Evolutionary conservation across 2,797 vertebrate species (phyloP).

Genomic region (Caiman crocodilus): DNA sequence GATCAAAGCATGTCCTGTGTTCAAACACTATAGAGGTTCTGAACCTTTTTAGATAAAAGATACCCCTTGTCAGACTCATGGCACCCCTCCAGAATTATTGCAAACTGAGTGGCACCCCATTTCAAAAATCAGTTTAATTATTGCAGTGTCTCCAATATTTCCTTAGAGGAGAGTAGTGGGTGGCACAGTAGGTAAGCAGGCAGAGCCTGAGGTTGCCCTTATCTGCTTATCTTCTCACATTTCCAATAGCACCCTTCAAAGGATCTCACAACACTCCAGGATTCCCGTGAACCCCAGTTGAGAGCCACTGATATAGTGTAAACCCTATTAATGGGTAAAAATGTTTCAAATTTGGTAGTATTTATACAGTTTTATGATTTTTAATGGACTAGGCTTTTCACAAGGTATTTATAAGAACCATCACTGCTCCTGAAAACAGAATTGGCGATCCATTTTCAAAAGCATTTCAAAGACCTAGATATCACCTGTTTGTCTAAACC

Average conservation of each 20-base stretch:
- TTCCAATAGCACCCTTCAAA: no score
- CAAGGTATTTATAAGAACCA: neutral
- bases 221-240: no score
- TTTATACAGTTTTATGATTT: neutral
- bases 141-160: no score
- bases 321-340: neutral
- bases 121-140: no score
- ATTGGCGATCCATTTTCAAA: neutral
- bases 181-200: no score
- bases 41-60: neutral
- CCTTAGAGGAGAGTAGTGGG: neutral
- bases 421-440: neutral
- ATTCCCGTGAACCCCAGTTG: no score
- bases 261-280: no score
- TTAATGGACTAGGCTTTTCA: neutral
- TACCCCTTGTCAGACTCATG: accelerated
- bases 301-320: no score
- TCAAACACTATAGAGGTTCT: neutral
- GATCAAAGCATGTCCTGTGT: neutral
- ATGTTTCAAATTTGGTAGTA: neutral
- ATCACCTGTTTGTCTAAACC: no score
- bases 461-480: neutral
- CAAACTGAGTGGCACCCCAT: no score
- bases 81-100: no score
- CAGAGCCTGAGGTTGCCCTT: no score